phyloP scores from a whole-genome alignment of 2,113 vertebrate species.

The Addax nasomaculatus region DNA sequence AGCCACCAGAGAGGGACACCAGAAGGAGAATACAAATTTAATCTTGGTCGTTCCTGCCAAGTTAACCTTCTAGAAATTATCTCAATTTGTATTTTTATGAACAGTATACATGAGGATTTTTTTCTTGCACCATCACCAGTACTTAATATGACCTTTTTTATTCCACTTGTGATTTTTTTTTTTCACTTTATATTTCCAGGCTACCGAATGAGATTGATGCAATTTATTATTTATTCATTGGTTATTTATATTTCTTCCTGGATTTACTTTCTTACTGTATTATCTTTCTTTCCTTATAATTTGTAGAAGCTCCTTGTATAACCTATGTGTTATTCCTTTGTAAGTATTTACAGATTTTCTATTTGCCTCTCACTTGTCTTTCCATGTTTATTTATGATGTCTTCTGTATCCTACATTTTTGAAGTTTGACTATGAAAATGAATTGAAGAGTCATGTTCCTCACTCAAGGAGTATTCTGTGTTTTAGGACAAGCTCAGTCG shows the following conservation, averaged over 20 bases:
- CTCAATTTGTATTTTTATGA: neutral
- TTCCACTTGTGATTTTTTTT: neutral
- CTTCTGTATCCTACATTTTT: neutral
- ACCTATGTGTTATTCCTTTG: neutral
- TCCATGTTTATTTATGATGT: neutral
- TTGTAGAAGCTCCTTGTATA: neutral
- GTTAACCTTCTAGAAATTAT: neutral
- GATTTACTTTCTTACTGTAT: neutral
- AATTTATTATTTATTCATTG: neutral
- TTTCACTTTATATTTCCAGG: neutral
- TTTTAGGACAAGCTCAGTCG: neutral
- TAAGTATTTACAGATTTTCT: neutral
- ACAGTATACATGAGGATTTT: neutral
- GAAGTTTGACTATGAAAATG: neutral
- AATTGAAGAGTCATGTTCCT: neutral
- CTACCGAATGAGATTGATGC: neutral
- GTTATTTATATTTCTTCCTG: neutral
- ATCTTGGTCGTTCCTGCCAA: neutral
- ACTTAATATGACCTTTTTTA: neutral
- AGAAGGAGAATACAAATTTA: neutral
- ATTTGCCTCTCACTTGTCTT: neutral
- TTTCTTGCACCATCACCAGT: neutral
- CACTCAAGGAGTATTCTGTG: neutral
- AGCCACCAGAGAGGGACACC: no score
- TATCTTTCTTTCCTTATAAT: neutral